Evolutionary conservation across 2,113 vertebrate genomes (phyloP).

Genomic region (Megatriorchis doriae): DNA sequence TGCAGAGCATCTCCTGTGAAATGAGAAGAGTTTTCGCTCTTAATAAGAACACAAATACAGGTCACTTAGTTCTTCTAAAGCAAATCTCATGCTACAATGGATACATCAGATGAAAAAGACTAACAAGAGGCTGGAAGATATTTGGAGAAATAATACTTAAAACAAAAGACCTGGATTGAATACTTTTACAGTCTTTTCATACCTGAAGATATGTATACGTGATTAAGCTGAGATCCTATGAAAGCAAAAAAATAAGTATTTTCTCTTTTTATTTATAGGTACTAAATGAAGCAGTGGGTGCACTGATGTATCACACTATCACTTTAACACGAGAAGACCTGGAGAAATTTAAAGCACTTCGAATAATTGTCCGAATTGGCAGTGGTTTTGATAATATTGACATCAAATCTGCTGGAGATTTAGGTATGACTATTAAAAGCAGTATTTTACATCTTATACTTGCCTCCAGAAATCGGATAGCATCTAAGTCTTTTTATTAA

Average conservation of each 20-base stretch:
- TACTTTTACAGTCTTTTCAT: background rate
- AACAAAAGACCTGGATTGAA: background rate
- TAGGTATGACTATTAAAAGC: slow-evolving; percentile 76
- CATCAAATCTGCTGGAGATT: slow-evolving; percentile 96
- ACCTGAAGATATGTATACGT: background rate
- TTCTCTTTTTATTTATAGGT: slow-evolving; percentile 75
- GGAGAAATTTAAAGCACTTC: slow-evolving; percentile 98
- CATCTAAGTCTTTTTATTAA: background rate
- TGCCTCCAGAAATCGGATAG: background rate
- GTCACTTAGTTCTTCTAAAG: background rate
- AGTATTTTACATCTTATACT: background rate
- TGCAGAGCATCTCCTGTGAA: background rate
- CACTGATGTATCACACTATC: slow-evolving; percentile 99
- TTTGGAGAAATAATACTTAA: background rate
- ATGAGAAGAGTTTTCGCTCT: background rate
- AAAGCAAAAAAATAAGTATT: background rate
- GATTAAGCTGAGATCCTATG: background rate
- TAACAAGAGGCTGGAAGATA: background rate
- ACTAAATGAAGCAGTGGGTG: slow-evolving; percentile 96
- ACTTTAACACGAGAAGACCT: slow-evolving; percentile 96
- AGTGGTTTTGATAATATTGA: slow-evolving; percentile 99
- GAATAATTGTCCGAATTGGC: slow-evolving; percentile 96
- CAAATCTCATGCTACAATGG: background rate
- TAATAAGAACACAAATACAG: background rate
- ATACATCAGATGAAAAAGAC: background rate